Evolutionary conservation across 2,797 vertebrate genomes (phyloP).

Genomic region (Danio albolineatus): DNA sequence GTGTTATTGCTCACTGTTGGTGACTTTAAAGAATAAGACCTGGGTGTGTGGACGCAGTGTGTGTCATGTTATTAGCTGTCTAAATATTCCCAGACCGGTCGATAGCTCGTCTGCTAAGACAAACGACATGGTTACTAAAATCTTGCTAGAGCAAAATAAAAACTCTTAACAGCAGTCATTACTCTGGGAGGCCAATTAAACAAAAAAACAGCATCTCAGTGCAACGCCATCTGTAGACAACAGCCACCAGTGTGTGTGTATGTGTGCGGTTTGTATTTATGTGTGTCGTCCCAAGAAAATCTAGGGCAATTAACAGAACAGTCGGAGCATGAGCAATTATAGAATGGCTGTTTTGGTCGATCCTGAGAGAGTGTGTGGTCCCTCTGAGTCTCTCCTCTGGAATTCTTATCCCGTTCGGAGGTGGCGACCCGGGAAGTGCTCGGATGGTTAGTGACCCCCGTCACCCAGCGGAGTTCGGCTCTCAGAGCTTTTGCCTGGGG

Average conservation of each 20-base stretch:
- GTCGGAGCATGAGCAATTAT: constrained; percentile 55
- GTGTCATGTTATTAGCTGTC: constrained; percentile 46
- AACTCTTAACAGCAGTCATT: constrained; percentile 55
- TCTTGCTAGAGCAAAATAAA: constrained; percentile 26
- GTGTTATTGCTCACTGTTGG: neutral
- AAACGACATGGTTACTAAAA: constrained; percentile 51
- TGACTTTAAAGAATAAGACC: constrained; percentile 44
- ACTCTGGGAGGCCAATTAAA: constrained; percentile 64
- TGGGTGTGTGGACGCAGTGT: constrained; percentile 38
- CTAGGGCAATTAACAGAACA: constrained; percentile 58
- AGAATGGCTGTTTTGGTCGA: constrained; percentile 23
- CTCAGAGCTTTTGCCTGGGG: constrained; percentile 41
- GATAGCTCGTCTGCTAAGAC: constrained; percentile 51
- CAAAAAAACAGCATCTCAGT: constrained; percentile 49
- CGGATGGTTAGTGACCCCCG: constrained; percentile 40
- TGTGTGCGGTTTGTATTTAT: constrained; percentile 40
- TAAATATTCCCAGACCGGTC: constrained; percentile 51
- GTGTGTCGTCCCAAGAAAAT: constrained; percentile 51
- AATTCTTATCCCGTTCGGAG: constrained; percentile 40
- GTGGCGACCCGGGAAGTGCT: constrained; percentile 47
- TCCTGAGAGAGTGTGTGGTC: constrained; percentile 21
- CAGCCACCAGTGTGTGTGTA: constrained; percentile 45
- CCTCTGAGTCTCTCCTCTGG: neutral
- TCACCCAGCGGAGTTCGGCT: constrained; percentile 37
- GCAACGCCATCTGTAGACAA: constrained; percentile 59